Conservation (phyloP, 2,797 vertebrate species). For the Acropternis orthonyx region DNA sequence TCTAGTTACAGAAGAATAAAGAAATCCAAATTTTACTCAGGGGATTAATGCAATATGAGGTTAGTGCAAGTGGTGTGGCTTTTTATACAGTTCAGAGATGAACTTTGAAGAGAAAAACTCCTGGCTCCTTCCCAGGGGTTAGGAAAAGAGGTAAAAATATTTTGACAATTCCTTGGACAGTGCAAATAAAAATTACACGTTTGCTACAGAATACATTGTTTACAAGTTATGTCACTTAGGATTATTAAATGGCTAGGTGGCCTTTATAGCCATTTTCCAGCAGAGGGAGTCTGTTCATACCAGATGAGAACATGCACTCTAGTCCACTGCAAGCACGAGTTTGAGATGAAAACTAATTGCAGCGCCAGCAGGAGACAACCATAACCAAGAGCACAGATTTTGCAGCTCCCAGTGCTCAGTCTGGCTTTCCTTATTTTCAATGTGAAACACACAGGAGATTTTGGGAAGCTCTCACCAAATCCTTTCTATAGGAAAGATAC, state of each 20-base stretch:
- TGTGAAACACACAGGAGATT: not conserved
- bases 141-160: not conserved
- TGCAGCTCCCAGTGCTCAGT: not conserved
- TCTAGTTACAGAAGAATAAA: not conserved
- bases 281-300: conserved; percentile 8
- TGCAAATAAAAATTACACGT: not conserved
- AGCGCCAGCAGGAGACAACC: not conserved
- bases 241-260: not conserved
- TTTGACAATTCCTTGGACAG: not conserved
- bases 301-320: fast-evolving
- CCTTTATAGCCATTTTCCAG: not conserved
- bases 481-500: not conserved
- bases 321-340: fast-evolving
- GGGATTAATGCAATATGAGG: not conserved
- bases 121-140: not conserved
- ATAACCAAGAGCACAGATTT: not conserved
- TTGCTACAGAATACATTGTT: not conserved
- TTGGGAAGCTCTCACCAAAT: not conserved
- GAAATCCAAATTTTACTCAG: not conserved
- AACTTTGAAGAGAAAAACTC: not conserved
- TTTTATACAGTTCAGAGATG: not conserved
- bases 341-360: not conserved
- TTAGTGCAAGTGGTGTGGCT: not conserved
- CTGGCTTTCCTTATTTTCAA: not conserved
- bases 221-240: not conserved